A percentile compares a stretch with the other conserved stretches of the same genome.
Evolutionary conservation across 35 echinoderm and acorn worm species (phyloP).

Genomic region (Patiria miniata): DNA sequence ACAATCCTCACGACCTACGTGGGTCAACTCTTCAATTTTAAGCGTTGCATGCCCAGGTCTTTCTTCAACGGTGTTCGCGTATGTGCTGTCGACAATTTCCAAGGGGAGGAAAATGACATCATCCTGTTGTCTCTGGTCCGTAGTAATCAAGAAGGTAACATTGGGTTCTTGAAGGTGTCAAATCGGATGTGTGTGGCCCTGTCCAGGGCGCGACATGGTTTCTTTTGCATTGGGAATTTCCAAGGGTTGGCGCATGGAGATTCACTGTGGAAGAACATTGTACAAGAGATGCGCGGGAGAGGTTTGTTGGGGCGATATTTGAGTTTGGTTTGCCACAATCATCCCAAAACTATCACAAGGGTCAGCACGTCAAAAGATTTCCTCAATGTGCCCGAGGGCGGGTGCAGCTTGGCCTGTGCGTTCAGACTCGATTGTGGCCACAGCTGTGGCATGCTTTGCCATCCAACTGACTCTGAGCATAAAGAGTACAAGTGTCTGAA

Average conservation of each 20-base stretch:
- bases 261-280: conserved; percentile 67
- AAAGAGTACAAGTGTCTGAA: conserved; percentile 62
- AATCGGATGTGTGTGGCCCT: conserved; percentile 75
- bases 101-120: conserved; percentile 96
- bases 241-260: conserved; percentile 40
- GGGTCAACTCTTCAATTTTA: conserved; percentile 66
- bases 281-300: conserved; percentile 18
- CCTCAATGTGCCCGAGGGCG: conserved; percentile 70
- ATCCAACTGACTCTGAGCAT: conserved; percentile 73
- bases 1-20: conserved; percentile 86
- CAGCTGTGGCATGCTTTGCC: conserved; percentile 71
- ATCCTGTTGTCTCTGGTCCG: conserved; percentile 85
- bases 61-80: conserved; percentile 65
- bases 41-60: conserved; percentile 44
- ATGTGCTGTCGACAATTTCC: conserved; percentile 76
- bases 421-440: conserved; percentile 76
- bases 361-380: conserved; percentile 60
- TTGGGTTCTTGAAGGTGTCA: conserved; percentile 75
- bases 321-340: conserved; percentile 73
- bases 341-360: conserved; percentile 52
- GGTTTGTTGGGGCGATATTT: conserved; percentile 45
- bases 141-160: conserved; percentile 65
- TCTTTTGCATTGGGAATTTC: conserved; percentile 83
- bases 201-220: conserved; percentile 48
- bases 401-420: conserved; percentile 73